Conservation (phyloP, 35 echinoderm and acorn worm genomes). For the Acanthaster planci region DNA sequence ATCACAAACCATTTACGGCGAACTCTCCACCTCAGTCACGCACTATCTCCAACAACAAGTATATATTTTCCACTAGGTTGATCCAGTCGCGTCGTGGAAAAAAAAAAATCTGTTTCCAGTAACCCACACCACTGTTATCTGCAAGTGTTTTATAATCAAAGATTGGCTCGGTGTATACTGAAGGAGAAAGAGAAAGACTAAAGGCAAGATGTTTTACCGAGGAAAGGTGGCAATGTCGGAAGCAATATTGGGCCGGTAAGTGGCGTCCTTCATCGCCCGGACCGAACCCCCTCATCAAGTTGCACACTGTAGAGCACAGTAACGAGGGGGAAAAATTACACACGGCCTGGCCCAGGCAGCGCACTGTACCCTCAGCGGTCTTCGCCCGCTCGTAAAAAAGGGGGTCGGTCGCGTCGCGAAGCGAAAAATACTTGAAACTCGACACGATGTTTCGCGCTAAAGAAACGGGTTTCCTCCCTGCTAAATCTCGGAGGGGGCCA, state of each 20-base stretch:
- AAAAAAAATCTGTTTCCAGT: neutral
- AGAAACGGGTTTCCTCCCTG: neutral
- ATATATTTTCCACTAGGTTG: neutral
- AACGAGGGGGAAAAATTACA: neutral
- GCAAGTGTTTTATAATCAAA: conserved; percentile 3
- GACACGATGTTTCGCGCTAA: conserved; percentile 4
- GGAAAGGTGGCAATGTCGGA: neutral
- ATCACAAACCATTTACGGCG: neutral
- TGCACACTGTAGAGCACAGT: neutral
- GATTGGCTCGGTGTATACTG: neutral
- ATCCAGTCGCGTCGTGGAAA: neutral
- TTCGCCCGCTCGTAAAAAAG: neutral
- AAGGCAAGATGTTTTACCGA: neutral
- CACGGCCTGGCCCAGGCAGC: neutral
- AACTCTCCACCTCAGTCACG: neutral
- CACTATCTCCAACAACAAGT: neutral
- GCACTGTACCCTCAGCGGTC: neutral
- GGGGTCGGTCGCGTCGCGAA: neutral
- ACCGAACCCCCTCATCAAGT: neutral
- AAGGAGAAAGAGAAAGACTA: no score
- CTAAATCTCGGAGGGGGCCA: neutral
- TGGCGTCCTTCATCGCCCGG: conserved; percentile 1
- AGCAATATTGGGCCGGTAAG: conserved; percentile 10
- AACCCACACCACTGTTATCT: neutral
- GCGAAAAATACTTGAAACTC: conserved; percentile 5